Evolutionary conservation across 2,888 invertebrate genomes (phyloP).

Genomic region (Leptopilina syphax): DNA sequence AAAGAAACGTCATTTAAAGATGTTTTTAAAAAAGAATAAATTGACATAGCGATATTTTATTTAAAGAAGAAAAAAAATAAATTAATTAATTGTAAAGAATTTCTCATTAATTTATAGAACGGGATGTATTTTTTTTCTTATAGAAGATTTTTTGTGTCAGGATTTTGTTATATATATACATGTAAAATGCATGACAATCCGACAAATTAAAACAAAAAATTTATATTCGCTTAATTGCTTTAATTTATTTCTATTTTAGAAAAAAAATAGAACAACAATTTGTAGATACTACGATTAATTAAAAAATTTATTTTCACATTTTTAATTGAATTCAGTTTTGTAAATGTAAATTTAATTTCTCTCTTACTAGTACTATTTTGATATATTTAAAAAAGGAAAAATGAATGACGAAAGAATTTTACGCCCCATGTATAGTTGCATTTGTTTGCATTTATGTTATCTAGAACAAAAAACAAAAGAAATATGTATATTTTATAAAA

Average conservation of each 20-base stretch:
- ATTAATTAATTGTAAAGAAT: background rate
- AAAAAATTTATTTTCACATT: background rate
- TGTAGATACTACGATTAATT: background rate
- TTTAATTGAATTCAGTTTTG: background rate
- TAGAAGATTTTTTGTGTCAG: background rate
- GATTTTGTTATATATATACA: conserved; percentile 13
- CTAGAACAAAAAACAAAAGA: conserved; percentile 1
- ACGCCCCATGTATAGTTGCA: conserved; percentile 14
- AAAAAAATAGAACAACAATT: background rate
- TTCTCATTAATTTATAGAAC: background rate
- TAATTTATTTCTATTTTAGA: conserved; percentile 18
- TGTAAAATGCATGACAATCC: conserved; percentile 27
- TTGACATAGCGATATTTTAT: conserved; percentile 5
- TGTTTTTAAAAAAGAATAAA: background rate
- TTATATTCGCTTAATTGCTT: background rate
- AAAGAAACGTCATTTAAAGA: background rate
- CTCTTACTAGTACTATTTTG: too few species aligned
- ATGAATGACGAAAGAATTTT: background rate
- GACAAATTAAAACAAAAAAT: background rate
- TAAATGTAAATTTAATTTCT: too few species aligned
- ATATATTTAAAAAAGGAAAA: background rate
- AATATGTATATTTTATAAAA: conserved; percentile 37
- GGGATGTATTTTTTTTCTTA: background rate
- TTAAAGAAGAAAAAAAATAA: background rate
- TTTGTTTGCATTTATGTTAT: conserved; percentile 38